These are phyloP conservation scores for Cinclus mexicanus DNA, from an alignment of 2,113 vertebrate genomes.

Conservation along the genomic window DNA sequence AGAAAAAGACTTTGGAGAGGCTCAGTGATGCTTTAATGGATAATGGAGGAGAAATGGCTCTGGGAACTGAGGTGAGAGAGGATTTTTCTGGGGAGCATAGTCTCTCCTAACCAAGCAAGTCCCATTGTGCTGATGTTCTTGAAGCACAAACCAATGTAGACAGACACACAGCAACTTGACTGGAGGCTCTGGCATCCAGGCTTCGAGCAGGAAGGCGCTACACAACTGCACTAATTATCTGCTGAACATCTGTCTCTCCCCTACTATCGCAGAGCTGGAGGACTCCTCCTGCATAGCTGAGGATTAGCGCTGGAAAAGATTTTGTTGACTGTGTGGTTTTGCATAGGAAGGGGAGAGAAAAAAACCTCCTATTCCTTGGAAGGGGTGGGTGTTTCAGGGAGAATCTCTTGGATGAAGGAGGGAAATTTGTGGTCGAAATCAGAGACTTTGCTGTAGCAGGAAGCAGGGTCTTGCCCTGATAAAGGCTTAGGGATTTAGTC, in stretches of 20 bases:
- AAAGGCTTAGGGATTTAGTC: neutral
- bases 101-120: neutral
- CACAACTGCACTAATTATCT: constrained; percentile 50
- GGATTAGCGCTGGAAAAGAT: constrained; percentile 44
- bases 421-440: neutral
- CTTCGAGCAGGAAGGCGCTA: constrained; percentile 24
- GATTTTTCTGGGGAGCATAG: neutral
- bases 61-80: neutral
- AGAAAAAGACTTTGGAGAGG: neutral
- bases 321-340: constrained; percentile 46
- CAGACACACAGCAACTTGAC: neutral
- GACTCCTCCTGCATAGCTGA: constrained; percentile 29
- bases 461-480: accelerated
- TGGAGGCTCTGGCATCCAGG: neutral
- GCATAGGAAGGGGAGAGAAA: neutral
- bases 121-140: accelerated
- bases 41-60: neutral
- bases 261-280: neutral
- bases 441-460: neutral
- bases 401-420: neutral
- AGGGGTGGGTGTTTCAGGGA: neutral
- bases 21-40: neutral
- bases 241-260: constrained; percentile 54
- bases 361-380: neutral
- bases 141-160: neutral